Evolutionary conservation across 35 echinoderm and acorn worm species (phyloP), one percentile per base, ranked within the genome.

Genomic region (Anneissia japonica): DNA sequence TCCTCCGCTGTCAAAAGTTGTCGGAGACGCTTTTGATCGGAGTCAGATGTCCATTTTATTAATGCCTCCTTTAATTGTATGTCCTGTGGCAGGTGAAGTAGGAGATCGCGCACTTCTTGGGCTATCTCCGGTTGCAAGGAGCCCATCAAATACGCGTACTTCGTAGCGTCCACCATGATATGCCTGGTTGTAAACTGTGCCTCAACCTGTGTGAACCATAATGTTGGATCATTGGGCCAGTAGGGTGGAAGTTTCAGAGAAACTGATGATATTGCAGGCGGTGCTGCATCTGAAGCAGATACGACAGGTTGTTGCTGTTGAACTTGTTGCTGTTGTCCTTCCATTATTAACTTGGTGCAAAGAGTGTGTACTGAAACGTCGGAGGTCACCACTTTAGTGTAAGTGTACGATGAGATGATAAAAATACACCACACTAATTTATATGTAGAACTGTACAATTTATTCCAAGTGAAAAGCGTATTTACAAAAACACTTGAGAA

Each of bases 131-230:
- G 87, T 75, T 84, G 87, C 64, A 89, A 35, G 23, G 87, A 82
- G 26, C 79, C 39, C 16, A 91, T 35, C 19, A 91, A 76, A 41
- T 87, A 91, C 7, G 76, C n/a, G 46, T 39, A 91, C 43, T 79
- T 91, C 6, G 89, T 86, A 43, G 34, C 31, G 35, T 91, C 33
- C 13, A 28, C 30, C 14, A 77, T 91, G 19, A 91, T 91, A 0
- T 84, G 32, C 21, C 77, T 1, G 0, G 90, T 91, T n/a, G 33
- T 32, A 40, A 87, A 91, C 51, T 87, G 84, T 21, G 84, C 90
- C 37, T 91, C 90, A 12, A 91, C 84, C n/a, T 91, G 90, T 39
- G 74, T 46, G 46, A 91, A 91, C 84, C 90, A 91, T 17, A 91
- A 11, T 17, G 76, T 34, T 29, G 84, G 90, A 51, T 91, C 84